These are phyloP conservation scores for Odontomyia ornata DNA, from an alignment of 2,888 invertebrate genomes.

Conservation along the genomic window DNA sequence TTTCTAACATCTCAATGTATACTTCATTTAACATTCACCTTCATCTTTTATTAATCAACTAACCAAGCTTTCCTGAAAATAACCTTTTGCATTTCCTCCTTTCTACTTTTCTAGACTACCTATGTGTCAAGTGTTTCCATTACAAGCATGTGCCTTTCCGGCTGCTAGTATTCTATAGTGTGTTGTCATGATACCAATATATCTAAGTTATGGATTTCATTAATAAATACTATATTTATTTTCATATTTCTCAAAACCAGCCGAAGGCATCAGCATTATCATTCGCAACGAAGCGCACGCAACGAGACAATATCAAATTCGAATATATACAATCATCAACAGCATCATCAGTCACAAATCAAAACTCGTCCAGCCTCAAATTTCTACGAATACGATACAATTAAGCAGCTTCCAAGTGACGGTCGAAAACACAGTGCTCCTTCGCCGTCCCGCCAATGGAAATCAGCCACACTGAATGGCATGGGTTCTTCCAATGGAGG, in stretches of 20 bases:
- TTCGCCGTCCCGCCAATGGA: constrained; percentile 57
- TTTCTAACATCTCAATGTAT: too few species aligned
- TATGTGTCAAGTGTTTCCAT: constrained; percentile 35
- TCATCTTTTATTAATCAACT: constrained; percentile 6
- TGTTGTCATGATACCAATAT: not conserved
- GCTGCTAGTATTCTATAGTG: constrained; percentile 30
- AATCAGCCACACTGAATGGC: constrained; percentile 60
- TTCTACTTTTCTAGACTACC: constrained; percentile 38
- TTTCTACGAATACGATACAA: constrained; percentile 85
- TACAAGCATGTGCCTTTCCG: constrained; percentile 33
- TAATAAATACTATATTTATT: not conserved
- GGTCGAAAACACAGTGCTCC: constrained; percentile 49
- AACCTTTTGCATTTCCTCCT: constrained; percentile 25
- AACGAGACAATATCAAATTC: constrained; percentile 50
- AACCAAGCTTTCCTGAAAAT: not conserved
- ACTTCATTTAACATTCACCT: too few species aligned
- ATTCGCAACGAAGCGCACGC: constrained; percentile 69
- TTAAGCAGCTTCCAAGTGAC: constrained; percentile 69
- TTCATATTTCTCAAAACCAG: constrained; percentile 57
- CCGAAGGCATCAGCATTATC: constrained; percentile 74
- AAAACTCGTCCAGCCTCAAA: constrained; percentile 77
- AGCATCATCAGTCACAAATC: constrained; percentile 33
- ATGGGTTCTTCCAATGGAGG: constrained; percentile 52
- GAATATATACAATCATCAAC: constrained; percentile 27
- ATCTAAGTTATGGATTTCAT: not conserved